Percentiles rank a stretch among this genome's conserved stretches.
Evolutionary conservation across 2,113 vertebrate genomes (phyloP).

Genomic region (Willisornis vidua): DNA sequence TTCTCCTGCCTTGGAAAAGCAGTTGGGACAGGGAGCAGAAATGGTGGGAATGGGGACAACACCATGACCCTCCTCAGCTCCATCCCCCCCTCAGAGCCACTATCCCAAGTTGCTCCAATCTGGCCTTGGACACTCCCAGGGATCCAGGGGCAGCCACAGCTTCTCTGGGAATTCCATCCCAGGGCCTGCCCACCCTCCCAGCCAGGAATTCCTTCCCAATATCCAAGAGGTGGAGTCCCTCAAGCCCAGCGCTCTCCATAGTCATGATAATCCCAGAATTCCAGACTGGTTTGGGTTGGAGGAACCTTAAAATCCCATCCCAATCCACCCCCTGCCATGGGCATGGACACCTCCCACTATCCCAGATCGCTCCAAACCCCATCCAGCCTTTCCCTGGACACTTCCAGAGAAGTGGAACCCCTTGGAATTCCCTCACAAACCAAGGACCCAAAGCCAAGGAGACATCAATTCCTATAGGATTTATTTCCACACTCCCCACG

Average conservation of each 20-base stretch:
- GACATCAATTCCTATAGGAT: neutral
- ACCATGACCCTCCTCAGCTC: neutral
- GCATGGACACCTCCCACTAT: neutral
- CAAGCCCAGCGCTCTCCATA: neutral
- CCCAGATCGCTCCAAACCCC: neutral
- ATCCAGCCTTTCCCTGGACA: neutral
- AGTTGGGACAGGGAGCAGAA: neutral
- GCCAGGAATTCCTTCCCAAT: neutral
- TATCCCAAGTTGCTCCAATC: neutral
- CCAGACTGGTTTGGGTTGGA: neutral
- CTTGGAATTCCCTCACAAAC: fast-evolving
- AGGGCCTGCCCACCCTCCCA: neutral
- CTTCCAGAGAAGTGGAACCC: neutral
- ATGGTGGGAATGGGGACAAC: fast-evolving
- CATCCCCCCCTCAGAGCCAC: neutral
- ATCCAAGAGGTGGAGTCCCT: neutral
- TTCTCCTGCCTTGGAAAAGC: neutral
- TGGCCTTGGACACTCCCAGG: neutral
- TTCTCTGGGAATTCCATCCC: neutral
- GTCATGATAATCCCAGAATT: neutral
- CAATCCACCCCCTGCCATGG: neutral
- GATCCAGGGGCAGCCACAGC: neutral
- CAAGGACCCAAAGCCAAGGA: neutral
- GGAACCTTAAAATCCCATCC: neutral
- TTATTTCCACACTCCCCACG: neutral